Percentiles rank a stretch among this genome's conserved stretches.
These are phyloP conservation scores for Tragelaphus buxtoni DNA, from an alignment of 2,113 vertebrate genomes.

Conservation along the genomic window DNA sequence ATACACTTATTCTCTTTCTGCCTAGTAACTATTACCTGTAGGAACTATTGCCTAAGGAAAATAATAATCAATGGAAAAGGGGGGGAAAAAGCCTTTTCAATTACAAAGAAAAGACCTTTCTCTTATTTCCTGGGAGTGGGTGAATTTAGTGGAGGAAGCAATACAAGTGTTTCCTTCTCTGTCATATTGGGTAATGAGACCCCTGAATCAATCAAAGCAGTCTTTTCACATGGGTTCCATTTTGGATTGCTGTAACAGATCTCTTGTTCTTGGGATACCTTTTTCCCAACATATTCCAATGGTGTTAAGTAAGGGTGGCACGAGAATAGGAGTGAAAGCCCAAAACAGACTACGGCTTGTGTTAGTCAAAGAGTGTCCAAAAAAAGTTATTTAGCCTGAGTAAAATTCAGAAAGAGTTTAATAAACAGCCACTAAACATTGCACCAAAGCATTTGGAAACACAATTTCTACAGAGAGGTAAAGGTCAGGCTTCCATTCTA, in stretches of 20 bases:
- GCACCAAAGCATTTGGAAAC: conserved; percentile 81
- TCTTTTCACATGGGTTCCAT: conserved; percentile 28
- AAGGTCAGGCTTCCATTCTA: conserved; percentile 79
- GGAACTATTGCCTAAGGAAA: not conserved
- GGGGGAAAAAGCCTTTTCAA: not conserved
- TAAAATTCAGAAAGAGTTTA: conserved; percentile 79
- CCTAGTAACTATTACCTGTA: not conserved
- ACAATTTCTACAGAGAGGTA: conserved; percentile 74
- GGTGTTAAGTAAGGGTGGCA: conserved; percentile 48
- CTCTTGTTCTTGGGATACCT: conserved; percentile 17
- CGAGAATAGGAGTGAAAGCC: not conserved
- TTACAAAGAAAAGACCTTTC: conserved; percentile 58
- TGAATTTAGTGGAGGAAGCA: conserved; percentile 52
- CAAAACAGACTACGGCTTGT: not conserved
- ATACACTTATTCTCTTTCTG: not conserved
- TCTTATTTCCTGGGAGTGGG: conserved; percentile 65
- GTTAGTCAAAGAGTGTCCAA: conserved; percentile 54
- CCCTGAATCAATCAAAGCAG: conserved; percentile 51
- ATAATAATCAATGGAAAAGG: not conserved
- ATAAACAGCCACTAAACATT: conserved; percentile 81
- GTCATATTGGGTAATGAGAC: conserved; percentile 32
- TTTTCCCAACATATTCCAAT: conserved; percentile 55
- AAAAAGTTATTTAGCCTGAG: conserved; percentile 63
- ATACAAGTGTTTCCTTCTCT: conserved; percentile 32
- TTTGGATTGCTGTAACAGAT: conserved; percentile 45